Percentiles rank a stretch among this genome's conserved stretches.
Conservation (phyloP, 2,113 vertebrate species). For the Montifringilla adamsi region DNA sequence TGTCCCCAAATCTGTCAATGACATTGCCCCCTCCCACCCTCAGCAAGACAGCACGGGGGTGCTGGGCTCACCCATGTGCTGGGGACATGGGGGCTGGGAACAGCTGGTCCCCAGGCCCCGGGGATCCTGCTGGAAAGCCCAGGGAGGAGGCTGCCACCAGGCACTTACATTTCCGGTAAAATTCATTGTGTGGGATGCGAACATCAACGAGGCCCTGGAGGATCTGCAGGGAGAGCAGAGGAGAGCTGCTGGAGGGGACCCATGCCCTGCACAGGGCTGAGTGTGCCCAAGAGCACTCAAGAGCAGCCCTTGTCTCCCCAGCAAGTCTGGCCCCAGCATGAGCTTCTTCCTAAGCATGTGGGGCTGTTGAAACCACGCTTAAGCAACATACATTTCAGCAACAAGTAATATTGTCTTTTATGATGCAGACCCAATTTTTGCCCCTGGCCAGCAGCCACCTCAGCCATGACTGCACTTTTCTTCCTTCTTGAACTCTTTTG, state of each 20-base stretch:
- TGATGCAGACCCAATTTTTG: not conserved
- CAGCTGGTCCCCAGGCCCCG: accelerated
- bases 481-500: not conserved
- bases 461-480: not conserved
- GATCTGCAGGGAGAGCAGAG: slow-evolving; percentile 75
- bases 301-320: accelerated
- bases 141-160: accelerated
- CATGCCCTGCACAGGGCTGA: not conserved
- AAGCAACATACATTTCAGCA: not conserved
- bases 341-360: not conserved
- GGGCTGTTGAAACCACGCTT: not conserved
- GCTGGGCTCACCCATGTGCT: not conserved
- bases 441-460: not conserved
- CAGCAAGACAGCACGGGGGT: not conserved
- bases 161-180: slow-evolving; percentile 87
- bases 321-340: accelerated
- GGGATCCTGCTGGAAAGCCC: not conserved
- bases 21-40: not conserved
- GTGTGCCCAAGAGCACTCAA: accelerated
- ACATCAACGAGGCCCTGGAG: slow-evolving; percentile 87
- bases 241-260: not conserved
- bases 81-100: accelerated
- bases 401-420: not conserved
- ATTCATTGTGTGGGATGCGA: slow-evolving; percentile 87
- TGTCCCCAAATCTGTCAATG: not conserved